Base-by-base conservation (phyloP, 2,113 vertebrate genomes). In the Pelodiscus sinensis region DNA sequence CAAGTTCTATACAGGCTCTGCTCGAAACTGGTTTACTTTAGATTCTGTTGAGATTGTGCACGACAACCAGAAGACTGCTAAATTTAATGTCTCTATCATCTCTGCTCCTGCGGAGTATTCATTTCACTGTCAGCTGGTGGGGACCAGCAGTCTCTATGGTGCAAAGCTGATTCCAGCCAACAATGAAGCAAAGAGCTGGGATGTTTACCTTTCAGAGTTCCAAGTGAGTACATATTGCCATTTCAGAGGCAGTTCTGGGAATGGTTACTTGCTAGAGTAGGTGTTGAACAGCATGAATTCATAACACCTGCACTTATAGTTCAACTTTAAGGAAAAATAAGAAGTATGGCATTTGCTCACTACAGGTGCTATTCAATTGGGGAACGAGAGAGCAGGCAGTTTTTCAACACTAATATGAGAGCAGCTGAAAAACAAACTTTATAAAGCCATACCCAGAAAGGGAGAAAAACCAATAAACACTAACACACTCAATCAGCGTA, bases 61-160 rank as follows among this genome's bases (percentile, higher is more conserved):
- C 96, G 97, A 98, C 91, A 94, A 90, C 94, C 86, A 68, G 84
- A 93, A 90, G 71, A 87, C 87, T 82, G 97, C 97, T 96, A 95
- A 87, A 90, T 98, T 98, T 97, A 95, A 52, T 89, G 97, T 97
- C 86, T 95, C 96, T 94, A 95, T 92, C 96, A 97, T 98, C 94
- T 97, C 97, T 96, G 92, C 97, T 93, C 98, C 98, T 97, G 97
- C 96, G 14, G 98, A 97, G 97, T 98, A 98, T 97, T 98, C 98
- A 97, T 98, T 97, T 97, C 98, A 98, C 94, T 98, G 98, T 97
- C 98, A 98, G 97, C 94, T 98, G 97, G 97, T 98, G 96, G 98
- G 98, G 97, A 97, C 97, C 95, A 96, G 94, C 90, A 95, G 93
- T 94, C 95, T 92, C 92, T 95, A 92, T 92, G 97, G 94, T 94